Conservation (phyloP, 2,113 vertebrate species). For the Calonectris borealis region DNA sequence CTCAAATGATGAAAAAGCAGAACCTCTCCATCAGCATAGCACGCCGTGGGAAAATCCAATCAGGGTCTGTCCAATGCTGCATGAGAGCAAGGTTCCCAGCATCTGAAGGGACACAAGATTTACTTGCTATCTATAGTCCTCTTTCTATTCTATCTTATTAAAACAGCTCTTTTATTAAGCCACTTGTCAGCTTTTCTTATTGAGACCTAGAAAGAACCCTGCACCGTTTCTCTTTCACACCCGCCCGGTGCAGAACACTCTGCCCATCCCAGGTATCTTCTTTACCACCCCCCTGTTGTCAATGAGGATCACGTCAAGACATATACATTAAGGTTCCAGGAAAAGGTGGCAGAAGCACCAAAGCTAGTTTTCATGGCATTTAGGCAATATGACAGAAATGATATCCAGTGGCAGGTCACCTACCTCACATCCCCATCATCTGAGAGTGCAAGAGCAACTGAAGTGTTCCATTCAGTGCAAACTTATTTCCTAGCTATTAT, state of each 20-base stretch:
- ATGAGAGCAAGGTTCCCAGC: not conserved
- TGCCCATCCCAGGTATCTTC: not conserved
- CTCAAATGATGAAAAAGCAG: not conserved
- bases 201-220: not conserved
- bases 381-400: not conserved
- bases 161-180: not conserved
- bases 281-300: not conserved
- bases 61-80: not conserved
- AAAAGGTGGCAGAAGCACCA: not conserved
- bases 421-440: not conserved
- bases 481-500: not conserved
- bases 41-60: not conserved
- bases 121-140: not conserved
- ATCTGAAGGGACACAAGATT: not conserved
- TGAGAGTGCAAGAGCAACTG: not conserved
- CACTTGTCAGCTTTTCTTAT: not conserved
- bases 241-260: rapidly evolving
- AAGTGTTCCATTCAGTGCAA: not conserved
- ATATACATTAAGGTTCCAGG: not conserved
- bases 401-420: not conserved
- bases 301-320: not conserved
- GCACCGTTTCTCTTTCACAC: not conserved
- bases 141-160: not conserved
- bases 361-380: not conserved
- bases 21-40: not conserved